Evolutionary conservation across 2,888 invertebrate genomes (phyloP), one percentile per base, ranked within the genome.

Genomic region (Protonemura montana): DNA sequence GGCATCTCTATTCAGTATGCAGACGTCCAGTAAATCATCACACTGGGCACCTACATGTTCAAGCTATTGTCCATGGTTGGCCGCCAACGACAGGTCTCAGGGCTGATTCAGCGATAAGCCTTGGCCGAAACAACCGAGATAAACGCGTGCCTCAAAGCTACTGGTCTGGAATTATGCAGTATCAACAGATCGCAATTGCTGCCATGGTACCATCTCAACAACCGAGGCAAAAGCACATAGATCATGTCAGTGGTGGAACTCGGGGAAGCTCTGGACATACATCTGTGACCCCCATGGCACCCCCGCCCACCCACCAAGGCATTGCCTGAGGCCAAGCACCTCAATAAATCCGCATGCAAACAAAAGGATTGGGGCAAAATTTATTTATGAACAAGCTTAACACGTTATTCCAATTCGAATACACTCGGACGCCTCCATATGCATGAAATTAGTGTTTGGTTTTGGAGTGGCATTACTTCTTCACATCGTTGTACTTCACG

Each of bases 181-280:
- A 59, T 59, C 59, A 59, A 59, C 59, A 59, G 59, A 59, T 59
- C 13, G 59, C 59, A 59, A 59, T 59, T 59, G 59, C 59, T 35
- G 35, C 35, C 10, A 10, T 35, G 35, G 5, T 59, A 59, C 1
- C 6, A 2, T 16, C 21, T 59, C 59, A 59, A 59, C 13, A 59
- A 59, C 21, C 59, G 21, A 10, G 16, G 13, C 59, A 21, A 10
- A 7, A 59, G 13, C 59, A 59, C 59, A 59, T 21, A 59, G 6
- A 59, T 59, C 59, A 59, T 59, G 59, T 10, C 59, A 59, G 59
- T 59, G 59, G 59, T 21, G 59, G 13, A 21, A 21, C 59, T 59
- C 59, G 59, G 13, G 59, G 59, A 21, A 59, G 59, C 13, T n/a
- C n/a, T 35, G 35, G 35, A 35, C 35, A 59, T n/a, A n/a, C n/a